A percentile compares a stretch with the other conserved stretches of the same genome.
phyloP scores from a whole-genome alignment of 2,113 vertebrate species.

The Eurystomus gularis region DNA sequence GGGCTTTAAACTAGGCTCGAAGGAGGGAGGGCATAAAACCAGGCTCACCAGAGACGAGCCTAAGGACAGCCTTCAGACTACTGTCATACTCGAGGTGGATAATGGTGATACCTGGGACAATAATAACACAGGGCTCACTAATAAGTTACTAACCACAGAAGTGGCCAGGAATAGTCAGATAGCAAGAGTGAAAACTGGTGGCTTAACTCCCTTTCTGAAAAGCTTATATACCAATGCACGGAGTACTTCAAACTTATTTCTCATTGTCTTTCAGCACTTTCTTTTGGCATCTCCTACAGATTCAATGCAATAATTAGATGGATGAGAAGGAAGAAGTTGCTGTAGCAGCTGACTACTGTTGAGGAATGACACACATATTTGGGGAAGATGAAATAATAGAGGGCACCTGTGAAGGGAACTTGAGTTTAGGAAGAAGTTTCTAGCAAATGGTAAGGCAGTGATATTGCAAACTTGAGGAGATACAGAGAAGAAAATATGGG shows the following conservation, averaged over 20 bases:
- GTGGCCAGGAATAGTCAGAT: too few species aligned
- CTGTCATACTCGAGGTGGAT: too few species aligned
- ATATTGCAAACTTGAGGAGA: not conserved
- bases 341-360: not conserved
- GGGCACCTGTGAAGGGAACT: not conserved
- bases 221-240: too few species aligned
- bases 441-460: not conserved
- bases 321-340: not conserved
- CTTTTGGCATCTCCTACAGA: not conserved
- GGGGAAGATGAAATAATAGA: not conserved
- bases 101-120: too few species aligned
- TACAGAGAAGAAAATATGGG: not conserved
- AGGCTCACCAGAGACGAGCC: too few species aligned
- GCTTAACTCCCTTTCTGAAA: too few species aligned
- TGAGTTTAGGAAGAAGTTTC: not conserved
- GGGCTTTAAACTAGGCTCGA: too few species aligned
- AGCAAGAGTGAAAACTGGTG: too few species aligned
- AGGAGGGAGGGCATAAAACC: too few species aligned
- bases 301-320: not conserved
- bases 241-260: not conserved
- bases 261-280: not conserved
- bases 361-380: not conserved
- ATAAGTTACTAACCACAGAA: too few species aligned
- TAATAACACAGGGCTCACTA: too few species aligned
- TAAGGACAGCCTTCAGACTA: too few species aligned